phyloP scores from a whole-genome alignment of 2,113 vertebrate genomes.

The Sapayoa aenigma region DNA sequence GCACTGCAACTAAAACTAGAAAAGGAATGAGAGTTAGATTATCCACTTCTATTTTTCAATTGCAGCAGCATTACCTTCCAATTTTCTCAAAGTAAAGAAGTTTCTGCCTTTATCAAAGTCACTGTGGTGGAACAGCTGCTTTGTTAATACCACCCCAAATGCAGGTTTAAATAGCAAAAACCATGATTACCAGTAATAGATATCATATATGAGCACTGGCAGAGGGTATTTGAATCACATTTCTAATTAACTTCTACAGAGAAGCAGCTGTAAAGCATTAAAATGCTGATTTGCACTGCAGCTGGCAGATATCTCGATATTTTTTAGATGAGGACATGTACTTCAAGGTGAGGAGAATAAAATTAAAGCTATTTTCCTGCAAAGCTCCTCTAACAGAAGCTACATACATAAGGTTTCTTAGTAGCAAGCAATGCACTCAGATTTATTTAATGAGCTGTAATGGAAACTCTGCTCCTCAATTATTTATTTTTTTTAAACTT shows the following conservation, averaged over 20 bases:
- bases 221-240: slow-evolving; percentile 36
- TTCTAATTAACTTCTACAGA: slow-evolving; percentile 48
- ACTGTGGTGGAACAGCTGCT: not conserved
- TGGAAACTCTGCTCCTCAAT: slow-evolving; percentile 13
- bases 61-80: not conserved
- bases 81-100: not conserved
- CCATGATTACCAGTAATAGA: slow-evolving; percentile 44
- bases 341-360: slow-evolving; percentile 50
- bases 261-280: slow-evolving; percentile 61
- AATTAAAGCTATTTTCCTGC: slow-evolving; percentile 21
- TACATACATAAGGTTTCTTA: not conserved
- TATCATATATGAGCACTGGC: not conserved
- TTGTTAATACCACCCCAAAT: slow-evolving; percentile 6
- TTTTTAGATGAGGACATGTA: slow-evolving; percentile 17
- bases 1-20: not conserved
- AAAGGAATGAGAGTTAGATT: not conserved
- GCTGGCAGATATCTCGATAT: slow-evolving; percentile 40
- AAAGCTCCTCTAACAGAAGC: not conserved
- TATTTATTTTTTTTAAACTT: slow-evolving; percentile 8
- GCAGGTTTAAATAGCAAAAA: slow-evolving; percentile 5
- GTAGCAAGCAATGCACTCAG: not conserved
- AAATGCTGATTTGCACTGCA: slow-evolving; percentile 53
- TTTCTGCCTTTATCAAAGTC: not conserved
- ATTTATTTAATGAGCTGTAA: slow-evolving; percentile 40
- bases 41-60: not conserved